These are phyloP conservation scores for Saguinus imperator DNA, from an alignment of 2,113 vertebrate species.

Conservation along the genomic window DNA sequence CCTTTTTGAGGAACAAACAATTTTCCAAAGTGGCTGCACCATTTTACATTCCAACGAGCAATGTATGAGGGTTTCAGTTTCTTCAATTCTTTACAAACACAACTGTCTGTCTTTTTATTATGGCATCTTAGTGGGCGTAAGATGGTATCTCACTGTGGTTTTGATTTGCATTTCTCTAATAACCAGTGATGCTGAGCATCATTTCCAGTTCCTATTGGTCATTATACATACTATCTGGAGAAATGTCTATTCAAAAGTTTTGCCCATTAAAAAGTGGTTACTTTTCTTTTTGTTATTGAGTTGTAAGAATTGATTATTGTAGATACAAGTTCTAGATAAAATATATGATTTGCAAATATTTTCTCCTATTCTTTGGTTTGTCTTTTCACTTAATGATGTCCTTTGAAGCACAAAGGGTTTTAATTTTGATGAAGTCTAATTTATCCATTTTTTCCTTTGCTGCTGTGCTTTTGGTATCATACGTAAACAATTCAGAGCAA, in stretches of 20 bases:
- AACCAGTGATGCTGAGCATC: background rate
- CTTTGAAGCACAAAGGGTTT: background rate
- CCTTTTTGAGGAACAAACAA: background rate
- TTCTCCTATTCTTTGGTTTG: background rate
- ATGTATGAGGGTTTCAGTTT: background rate
- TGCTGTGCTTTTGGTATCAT: background rate
- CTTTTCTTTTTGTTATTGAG: background rate
- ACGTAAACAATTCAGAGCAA: background rate
- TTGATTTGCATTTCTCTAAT: background rate
- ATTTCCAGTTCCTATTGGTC: background rate
- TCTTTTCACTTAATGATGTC: background rate
- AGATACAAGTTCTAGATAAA: background rate
- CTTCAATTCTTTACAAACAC: background rate
- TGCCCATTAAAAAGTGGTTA: background rate
- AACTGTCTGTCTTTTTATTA: background rate
- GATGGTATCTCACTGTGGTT: background rate
- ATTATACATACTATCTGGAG: background rate
- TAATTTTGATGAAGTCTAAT: background rate
- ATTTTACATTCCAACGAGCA: background rate
- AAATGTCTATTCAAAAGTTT: background rate
- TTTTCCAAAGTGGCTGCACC: background rate
- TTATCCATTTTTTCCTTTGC: background rate
- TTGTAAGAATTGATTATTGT: background rate
- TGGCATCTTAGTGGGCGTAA: background rate
- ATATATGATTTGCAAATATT: slow-evolving; percentile 21